A percentile compares a stretch with the other conserved stretches of the same genome.
phyloP scores from a whole-genome alignment of 2,113 vertebrate species.

The Nestor notabilis region DNA sequence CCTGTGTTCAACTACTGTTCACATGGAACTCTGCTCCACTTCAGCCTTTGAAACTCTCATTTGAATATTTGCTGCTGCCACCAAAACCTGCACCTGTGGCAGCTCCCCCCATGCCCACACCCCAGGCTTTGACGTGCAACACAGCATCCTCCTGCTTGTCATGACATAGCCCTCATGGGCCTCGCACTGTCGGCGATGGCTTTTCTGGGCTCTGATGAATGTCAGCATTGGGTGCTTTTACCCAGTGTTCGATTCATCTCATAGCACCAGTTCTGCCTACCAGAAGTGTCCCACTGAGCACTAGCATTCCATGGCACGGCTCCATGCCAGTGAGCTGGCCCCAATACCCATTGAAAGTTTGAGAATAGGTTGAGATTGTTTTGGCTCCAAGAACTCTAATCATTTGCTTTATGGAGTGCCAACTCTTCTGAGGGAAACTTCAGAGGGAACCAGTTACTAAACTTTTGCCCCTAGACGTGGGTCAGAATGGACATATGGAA shows the following conservation, averaged over 20 bases:
- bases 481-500: not conserved
- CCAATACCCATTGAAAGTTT: not conserved
- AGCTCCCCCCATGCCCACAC: not conserved
- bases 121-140: not conserved
- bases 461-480: not conserved
- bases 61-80: no score
- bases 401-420: no score
- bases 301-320: not conserved
- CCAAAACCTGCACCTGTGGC: not conserved
- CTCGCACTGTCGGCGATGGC: accelerated
- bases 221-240: not conserved
- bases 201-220: not conserved
- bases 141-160: not conserved
- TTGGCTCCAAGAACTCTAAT: no score
- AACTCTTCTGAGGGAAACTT: no score
- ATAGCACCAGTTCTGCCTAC: not conserved
- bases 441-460: no score
- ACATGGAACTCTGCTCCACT: not conserved
- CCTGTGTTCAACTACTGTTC: not conserved
- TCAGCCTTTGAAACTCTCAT: no score
- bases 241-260: not conserved
- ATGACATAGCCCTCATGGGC: not conserved
- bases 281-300: not conserved
- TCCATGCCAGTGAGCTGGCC: no score
- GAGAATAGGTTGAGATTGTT: no score